A percentile compares a stretch with the other conserved stretches of the same genome.
These are phyloP conservation scores for Idris sp. DNA, from an alignment of 1,140 invertebrate species.

Conservation along the genomic window DNA sequence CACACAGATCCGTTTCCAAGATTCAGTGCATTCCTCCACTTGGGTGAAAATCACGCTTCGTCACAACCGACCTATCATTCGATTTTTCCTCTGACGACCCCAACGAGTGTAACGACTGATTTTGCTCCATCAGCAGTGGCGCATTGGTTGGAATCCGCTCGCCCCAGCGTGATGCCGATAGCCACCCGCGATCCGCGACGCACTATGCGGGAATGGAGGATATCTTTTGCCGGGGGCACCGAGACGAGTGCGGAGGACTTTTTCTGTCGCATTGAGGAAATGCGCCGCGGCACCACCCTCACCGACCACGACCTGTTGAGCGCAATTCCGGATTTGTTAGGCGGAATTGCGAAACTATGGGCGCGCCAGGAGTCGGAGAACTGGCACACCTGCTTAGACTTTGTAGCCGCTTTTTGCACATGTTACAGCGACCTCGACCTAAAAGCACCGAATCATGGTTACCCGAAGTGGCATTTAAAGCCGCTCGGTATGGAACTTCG, in stretches of 20 bases:
- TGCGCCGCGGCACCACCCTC: not conserved
- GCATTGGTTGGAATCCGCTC: too few relatives aligned
- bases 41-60: too few relatives aligned
- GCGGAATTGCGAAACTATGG: not conserved
- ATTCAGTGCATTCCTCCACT: too few relatives aligned
- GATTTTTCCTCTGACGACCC: too few relatives aligned
- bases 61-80: too few relatives aligned
- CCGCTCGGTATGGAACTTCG: not conserved
- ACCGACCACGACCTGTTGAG: slow-evolving; percentile 3
- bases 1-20: too few relatives aligned
- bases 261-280: not conserved
- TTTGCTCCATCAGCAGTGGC: too few relatives aligned
- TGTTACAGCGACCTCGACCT: not conserved
- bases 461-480: slow-evolving; percentile 8
- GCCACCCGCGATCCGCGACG: too few relatives aligned
- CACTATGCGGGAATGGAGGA: slow-evolving; percentile 6
- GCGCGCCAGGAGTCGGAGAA: not conserved
- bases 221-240: not conserved
- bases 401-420: not conserved
- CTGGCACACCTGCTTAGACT: slow-evolving; percentile 1
- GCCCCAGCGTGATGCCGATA: too few relatives aligned
- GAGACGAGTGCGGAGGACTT: slow-evolving; percentile 8
- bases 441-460: not conserved
- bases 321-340: slow-evolving; percentile 4
- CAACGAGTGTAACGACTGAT: too few relatives aligned